Evolutionary conservation across 2,888 invertebrate genomes (phyloP), one percentile per base, ranked within the genome.

Genomic region (Meiosimyza platycephala): DNA sequence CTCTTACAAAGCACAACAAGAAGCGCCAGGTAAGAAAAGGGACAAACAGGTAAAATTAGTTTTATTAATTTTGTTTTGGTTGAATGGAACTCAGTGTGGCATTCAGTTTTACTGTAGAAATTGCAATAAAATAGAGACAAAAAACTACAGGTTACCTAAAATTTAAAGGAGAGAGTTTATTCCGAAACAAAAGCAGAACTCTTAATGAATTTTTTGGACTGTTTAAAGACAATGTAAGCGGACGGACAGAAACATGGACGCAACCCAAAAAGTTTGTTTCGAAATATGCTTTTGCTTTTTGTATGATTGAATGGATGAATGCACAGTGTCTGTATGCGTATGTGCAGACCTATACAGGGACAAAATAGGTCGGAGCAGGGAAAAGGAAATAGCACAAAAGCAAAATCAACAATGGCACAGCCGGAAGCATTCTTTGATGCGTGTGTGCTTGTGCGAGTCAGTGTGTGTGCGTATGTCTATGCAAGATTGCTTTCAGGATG

Each of bases 211-310:
- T 60, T 28, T 13, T 22, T 22, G 59, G 59, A 7, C 59, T 60
- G 28, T 22, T 54, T 59, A 59, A 59, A 60, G 22, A 60, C 59
- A 60, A 28, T 60, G 15, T n/a, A 28, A 60, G 11, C 28, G 28
- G 13, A 15, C 16, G 6, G 54, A 18, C 13, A 7, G 54, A 13
- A 18, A 18, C 54, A 11, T 16, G 55, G 16, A 11, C 18, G 55
- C 55, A 11, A 18, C 55, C 18, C 18, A 55, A 13, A 55, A 55
- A 28, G 59, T 28, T 18, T 60, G 15, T 60, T 22, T 28, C 33
- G 59, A 60, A 60, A 60, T 60, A 60, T 60, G 59, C 28, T 60
- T 60, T 60, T 60, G 59, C 28, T 15, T 54, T 16, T 16, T 15
- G 11, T 13, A 15, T 51, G n/a, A 7, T 16, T 16, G 16, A 54